Base-by-base conservation (phyloP, 2,797 vertebrate genomes). In the Odontamblyopus lacepedii region DNA sequence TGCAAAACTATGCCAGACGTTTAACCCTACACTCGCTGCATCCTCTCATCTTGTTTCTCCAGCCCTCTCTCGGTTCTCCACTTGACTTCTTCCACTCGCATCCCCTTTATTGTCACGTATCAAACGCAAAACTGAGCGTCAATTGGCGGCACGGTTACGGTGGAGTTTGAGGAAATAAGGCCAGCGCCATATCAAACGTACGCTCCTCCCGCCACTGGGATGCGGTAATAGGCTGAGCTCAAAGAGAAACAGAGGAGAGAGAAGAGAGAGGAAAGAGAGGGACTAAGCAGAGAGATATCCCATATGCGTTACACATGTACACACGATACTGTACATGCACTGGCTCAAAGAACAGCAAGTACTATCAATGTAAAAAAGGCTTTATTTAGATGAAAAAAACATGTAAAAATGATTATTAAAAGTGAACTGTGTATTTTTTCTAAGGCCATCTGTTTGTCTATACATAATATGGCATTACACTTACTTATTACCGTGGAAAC, bases 101-200 rank as follows among this genome's bases (percentile, higher is more conserved):
- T 84, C 83, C 82, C 88, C 78, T 77, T 89, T 92, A 89, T 92
- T 90, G 92, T 93, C 90, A 87, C 84, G 3, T 32, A 32, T 32
- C 30, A 32, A 92, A 93, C 91, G 89, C 91, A 90, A 93, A 92
- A 93, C 92, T 91, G 90, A 93, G 91, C 91, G 91, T 93, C 92
- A 91, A 94, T 93, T 92, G 92, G 89, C 88, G 86, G 87, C 85
- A 89, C 92, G 89, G 85, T 92, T 89, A 90, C 86, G 87, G 88
- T 80, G 78, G 91, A 88, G 90, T 80, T 87, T 83, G 85, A 81
- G 90, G 92, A 94, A 93, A 93, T 93, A 92, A 91, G 92, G 90
- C 90, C 91, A 90, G 89, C 89, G 78, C 86, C 79, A 79, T 89
- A 93, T 93, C 89, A 93, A 93, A 91, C 84, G 79, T 79, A 81